These are phyloP conservation scores for Cichladusa arquata DNA, from an alignment of 2,113 vertebrate species.

Conservation along the genomic window DNA sequence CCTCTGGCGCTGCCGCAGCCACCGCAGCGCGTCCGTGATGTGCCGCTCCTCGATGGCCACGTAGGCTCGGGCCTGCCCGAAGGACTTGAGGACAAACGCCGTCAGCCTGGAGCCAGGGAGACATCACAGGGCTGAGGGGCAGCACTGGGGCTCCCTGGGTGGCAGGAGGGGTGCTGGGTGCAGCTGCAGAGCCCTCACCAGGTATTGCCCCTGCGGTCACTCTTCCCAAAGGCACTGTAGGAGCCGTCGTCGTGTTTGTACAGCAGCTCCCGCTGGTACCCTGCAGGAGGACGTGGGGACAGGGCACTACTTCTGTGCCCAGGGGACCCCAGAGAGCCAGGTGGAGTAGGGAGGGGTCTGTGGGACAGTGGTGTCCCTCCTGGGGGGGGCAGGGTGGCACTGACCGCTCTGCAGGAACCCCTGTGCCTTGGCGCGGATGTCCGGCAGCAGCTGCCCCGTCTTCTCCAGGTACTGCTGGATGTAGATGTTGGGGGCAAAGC, in stretches of 20 bases:
- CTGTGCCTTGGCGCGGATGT: conserved; percentile 10
- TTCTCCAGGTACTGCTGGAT: conserved; percentile 79
- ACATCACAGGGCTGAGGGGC: fast-evolving
- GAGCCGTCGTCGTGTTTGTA: conserved; percentile 79
- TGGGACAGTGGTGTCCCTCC: background rate
- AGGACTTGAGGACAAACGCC: conserved; percentile 82
- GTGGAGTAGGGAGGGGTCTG: background rate
- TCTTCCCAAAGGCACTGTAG: conserved; percentile 81
- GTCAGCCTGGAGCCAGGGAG: conserved; percentile 72
- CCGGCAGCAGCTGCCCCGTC: conserved; percentile 64
- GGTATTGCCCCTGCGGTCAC: conserved; percentile 73
- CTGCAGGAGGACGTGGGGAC: background rate
- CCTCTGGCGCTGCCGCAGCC: conserved; percentile 68
- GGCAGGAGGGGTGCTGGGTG: background rate
- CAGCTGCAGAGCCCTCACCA: conserved; percentile 71
- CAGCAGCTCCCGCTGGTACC: conserved; percentile 81
- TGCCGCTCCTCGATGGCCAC: conserved; percentile 70
- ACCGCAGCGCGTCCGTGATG: conserved; percentile 45
- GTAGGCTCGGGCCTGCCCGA: conserved; percentile 62
- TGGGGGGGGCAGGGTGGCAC: background rate
- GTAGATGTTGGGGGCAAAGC: conserved; percentile 83
- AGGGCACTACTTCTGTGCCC: fast-evolving
- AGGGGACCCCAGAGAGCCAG: background rate
- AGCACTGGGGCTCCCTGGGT: fast-evolving
- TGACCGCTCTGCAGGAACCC: background rate